Evolutionary conservation across 64 coral and sea anemone genomes (phyloP).

Genomic region (Montipora foliosa): DNA sequence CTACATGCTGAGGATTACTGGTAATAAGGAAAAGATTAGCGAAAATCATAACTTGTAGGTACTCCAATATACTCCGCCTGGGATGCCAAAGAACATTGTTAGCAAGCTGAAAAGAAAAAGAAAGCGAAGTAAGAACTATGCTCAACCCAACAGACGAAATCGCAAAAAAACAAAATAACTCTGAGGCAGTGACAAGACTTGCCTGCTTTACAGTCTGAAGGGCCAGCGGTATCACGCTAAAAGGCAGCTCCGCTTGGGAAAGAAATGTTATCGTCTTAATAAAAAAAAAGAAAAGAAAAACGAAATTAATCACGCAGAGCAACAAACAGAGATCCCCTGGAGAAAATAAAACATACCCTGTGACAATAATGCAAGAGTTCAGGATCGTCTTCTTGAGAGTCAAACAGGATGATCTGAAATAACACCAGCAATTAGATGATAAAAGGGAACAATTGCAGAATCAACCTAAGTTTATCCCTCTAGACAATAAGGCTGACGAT

Average conservation of each 20-base stretch:
- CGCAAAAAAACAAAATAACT: not conserved
- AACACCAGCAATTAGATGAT: not conserved
- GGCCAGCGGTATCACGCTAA: constrained; percentile 57
- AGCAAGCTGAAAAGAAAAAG: constrained; percentile 69
- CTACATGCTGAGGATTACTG: constrained; percentile 51
- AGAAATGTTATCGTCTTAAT: constrained; percentile 73
- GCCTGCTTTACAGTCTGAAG: constrained; percentile 84
- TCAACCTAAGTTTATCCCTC: too few species aligned
- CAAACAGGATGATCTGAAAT: constrained; percentile 86
- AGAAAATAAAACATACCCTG: constrained; percentile 52
- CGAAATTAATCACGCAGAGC: too few species aligned
- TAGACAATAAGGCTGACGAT: too few species aligned
- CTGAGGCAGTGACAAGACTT: not conserved
- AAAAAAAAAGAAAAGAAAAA: not conserved
- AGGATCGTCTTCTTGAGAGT: constrained; percentile 96
- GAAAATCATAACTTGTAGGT: constrained; percentile 88
- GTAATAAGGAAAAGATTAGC: constrained; percentile 81
- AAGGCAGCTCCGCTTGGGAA: constrained; percentile 82
- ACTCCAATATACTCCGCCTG: constrained; percentile 82
- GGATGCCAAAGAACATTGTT: constrained; percentile 83
- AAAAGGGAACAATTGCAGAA: too few species aligned
- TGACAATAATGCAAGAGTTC: constrained; percentile 94
- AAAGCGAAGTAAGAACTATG: not conserved
- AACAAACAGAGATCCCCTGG: too few species aligned
- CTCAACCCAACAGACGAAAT: not conserved